Evolutionary conservation across 1,140 invertebrate genomes (phyloP).

Genomic region (Liolophura sinensis): DNA sequence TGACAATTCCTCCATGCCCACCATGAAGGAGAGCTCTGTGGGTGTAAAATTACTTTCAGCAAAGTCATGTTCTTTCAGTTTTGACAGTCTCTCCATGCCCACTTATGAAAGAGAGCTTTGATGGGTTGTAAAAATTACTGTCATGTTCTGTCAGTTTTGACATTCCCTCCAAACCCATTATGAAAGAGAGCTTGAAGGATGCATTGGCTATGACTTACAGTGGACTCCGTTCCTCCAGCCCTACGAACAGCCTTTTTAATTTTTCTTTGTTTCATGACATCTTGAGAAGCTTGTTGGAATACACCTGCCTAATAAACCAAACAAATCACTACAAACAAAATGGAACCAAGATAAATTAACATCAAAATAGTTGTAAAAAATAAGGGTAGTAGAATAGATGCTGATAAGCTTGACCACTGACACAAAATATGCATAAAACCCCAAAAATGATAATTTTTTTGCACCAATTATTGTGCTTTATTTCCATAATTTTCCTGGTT

Average conservation of each 20-base stretch:
- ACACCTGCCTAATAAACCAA: constrained; percentile 60
- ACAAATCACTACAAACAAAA: not conserved
- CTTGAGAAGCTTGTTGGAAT: constrained; percentile 71
- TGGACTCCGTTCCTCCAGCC: constrained; percentile 9
- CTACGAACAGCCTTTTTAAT: constrained; percentile 78
- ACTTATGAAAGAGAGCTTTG: no score
- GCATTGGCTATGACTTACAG: not conserved
- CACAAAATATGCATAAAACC: not conserved
- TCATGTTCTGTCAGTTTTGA: no score
- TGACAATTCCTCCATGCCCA: no score
- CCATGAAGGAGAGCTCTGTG: no score
- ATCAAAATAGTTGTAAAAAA: not conserved
- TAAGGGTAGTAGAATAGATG: not conserved
- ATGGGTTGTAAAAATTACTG: no score
- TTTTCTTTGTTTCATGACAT: constrained; percentile 73
- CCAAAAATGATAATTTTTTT: constrained; percentile 5
- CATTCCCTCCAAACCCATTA: no score
- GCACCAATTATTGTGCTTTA: no score
- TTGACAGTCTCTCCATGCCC: no score
- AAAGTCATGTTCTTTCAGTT: no score
- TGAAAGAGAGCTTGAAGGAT: no score
- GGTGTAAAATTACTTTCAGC: no score
- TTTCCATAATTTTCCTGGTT: no score
- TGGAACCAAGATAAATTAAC: not conserved
- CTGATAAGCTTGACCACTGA: not conserved